phyloP scores from a whole-genome alignment of 2,113 vertebrate genomes.

The Strigops habroptila region DNA sequence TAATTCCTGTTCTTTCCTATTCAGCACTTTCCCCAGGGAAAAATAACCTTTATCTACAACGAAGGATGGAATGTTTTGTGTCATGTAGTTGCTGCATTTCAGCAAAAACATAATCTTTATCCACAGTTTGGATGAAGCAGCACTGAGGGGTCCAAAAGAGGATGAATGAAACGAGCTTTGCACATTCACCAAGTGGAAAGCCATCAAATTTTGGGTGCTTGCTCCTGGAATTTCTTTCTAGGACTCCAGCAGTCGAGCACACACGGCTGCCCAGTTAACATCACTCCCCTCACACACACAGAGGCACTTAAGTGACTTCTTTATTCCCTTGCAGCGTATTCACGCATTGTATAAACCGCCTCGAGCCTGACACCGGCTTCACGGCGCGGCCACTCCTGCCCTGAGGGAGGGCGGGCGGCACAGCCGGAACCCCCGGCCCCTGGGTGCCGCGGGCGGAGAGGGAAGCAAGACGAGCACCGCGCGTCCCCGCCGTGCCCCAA shows the following conservation, averaged over 20 bases:
- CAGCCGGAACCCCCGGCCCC: background rate
- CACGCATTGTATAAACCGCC: rapidly evolving
- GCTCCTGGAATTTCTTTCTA: rapidly evolving
- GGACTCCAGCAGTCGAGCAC: rapidly evolving
- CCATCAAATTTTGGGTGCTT: rapidly evolving
- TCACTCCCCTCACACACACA: rapidly evolving
- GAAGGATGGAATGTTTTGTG: background rate
- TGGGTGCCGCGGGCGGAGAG: background rate
- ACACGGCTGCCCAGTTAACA: rapidly evolving
- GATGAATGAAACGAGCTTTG: rapidly evolving
- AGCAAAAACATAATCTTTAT: rapidly evolving
- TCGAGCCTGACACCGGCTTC: rapidly evolving
- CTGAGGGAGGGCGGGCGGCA: no score
- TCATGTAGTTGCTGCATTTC: rapidly evolving
- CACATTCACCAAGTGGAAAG: rapidly evolving
- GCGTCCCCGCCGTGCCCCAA: no score
- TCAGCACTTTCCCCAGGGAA: background rate
- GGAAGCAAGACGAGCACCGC: rapidly evolving
- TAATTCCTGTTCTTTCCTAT: background rate
- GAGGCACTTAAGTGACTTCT: rapidly evolving
- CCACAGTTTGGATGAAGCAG: rapidly evolving
- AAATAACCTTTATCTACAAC: background rate
- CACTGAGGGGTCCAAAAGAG: rapidly evolving
- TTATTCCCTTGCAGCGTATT: background rate
- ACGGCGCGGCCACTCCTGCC: no score